Percentiles rank a stretch among this genome's conserved stretches.
Conservation (phyloP, 2,113 vertebrate species). For the Mesocricetus auratus region DNA sequence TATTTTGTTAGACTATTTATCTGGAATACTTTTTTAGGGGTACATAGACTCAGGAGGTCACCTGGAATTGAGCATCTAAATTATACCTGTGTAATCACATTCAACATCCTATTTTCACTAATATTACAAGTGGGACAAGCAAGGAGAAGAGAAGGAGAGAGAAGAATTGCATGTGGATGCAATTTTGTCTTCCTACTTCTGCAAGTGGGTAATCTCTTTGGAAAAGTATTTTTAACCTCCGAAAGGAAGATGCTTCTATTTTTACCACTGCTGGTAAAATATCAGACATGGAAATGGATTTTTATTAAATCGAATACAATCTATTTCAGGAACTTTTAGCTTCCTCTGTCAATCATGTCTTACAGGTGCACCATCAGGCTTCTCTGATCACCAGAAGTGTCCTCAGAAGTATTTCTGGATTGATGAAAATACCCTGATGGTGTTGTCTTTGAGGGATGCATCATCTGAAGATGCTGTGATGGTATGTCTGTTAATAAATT, state of each 20-base stretch:
- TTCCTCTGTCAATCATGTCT: neutral
- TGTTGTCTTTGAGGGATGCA: neutral
- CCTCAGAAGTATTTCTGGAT: neutral
- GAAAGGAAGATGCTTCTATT: slow-evolving; percentile 49
- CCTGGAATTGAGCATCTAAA: neutral
- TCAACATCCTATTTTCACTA: neutral
- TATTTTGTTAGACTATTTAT: slow-evolving; percentile 11
- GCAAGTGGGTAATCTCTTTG: slow-evolving; percentile 13
- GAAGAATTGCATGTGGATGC: neutral
- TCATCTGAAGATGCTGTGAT: neutral
- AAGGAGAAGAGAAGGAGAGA: neutral
- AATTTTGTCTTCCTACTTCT: slow-evolving; percentile 22
- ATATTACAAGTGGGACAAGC: neutral
- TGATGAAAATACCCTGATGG: neutral
- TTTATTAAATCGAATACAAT: slow-evolving; percentile 6
- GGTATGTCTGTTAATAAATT: neutral
- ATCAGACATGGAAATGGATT: slow-evolving; percentile 24
- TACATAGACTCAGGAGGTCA: neutral
- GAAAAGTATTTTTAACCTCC: slow-evolving; percentile 30
- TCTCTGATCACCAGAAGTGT: neutral
- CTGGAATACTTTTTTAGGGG: slow-evolving; percentile 23
- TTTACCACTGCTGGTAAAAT: slow-evolving; percentile 29
- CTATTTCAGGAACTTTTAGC: neutral
- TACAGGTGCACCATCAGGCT: neutral
- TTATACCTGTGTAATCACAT: neutral